A percentile compares a stretch with the other conserved stretches of the same genome.
These are phyloP conservation scores for Sander vitreus DNA, from an alignment of 2,113 vertebrate genomes.

Conservation along the genomic window DNA sequence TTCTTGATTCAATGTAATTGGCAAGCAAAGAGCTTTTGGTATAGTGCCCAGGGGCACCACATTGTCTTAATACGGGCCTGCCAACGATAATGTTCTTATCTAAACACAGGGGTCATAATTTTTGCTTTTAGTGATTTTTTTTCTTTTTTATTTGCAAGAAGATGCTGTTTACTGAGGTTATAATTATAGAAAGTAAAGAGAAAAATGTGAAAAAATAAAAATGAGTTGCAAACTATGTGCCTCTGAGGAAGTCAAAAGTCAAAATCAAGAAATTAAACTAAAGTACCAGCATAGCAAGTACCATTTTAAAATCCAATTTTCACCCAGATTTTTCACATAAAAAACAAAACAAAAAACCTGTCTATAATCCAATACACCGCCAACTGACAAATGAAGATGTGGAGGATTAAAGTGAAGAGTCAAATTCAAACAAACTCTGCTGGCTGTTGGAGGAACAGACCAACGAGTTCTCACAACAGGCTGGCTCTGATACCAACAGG, in stretches of 20 bases:
- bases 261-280: neutral
- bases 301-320: neutral
- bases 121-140: neutral
- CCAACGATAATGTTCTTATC: neutral
- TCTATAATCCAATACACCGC: neutral
- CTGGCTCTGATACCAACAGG: slow-evolving; percentile 22
- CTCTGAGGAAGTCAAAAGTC: neutral
- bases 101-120: neutral
- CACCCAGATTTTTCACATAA: too few relatives aligned
- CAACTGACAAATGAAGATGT: slow-evolving; percentile 5
- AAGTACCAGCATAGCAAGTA: neutral
- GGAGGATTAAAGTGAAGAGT: slow-evolving; percentile 18
- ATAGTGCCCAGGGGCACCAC: too few relatives aligned
- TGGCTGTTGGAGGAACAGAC: slow-evolving; percentile 13
- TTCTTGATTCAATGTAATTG: too few relatives aligned
- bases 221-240: neutral
- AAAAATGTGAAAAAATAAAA: neutral
- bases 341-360: neutral
- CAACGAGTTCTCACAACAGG: slow-evolving; percentile 8
- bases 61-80: too few relatives aligned
- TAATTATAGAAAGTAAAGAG: too few relatives aligned
- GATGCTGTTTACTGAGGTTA: too few relatives aligned
- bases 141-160: neutral
- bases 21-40: too few relatives aligned
- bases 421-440: slow-evolving; percentile 18